Percentiles rank a stretch among this genome's conserved stretches.
Conservation (phyloP, 2,888 invertebrate species). For the Cylindroiulus punctatus region DNA sequence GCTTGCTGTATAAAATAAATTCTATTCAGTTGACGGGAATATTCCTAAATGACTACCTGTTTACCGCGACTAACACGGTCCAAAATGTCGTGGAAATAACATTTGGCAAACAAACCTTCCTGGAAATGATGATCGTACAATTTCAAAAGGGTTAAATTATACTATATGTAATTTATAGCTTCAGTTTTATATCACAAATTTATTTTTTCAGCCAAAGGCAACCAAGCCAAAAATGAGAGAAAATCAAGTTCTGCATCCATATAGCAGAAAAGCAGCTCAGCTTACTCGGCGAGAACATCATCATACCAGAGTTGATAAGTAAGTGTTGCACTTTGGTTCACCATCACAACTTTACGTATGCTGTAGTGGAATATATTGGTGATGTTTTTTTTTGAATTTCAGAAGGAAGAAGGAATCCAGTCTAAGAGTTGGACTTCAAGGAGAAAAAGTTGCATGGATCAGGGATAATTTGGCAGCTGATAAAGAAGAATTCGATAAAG, state of each 20-base stretch:
- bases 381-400: not conserved
- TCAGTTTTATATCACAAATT: too few relatives aligned
- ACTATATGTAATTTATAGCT: too few relatives aligned
- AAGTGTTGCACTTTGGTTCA: not conserved
- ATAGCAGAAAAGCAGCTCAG: conserved; percentile 53
- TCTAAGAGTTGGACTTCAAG: conserved; percentile 46
- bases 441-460: conserved; percentile 51
- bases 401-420: conserved; percentile 48
- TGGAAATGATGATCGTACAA: too few relatives aligned
- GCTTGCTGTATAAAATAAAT: too few relatives aligned
- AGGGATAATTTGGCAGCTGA: conserved; percentile 11
- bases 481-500: conserved; percentile 28
- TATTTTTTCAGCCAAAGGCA: conserved; percentile 43
- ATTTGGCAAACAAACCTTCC: too few relatives aligned
- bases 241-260: conserved; percentile 47
- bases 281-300: conserved; percentile 42
- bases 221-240: conserved; percentile 16
- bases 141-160: too few relatives aligned
- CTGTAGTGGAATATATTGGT: not conserved
- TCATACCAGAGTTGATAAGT: conserved; percentile 40
- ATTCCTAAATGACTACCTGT: too few relatives aligned
- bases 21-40: too few relatives aligned
- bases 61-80: too few relatives aligned
- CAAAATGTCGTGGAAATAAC: too few relatives aligned
- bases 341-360: not conserved